Evolutionary conservation across 2,113 vertebrate genomes (phyloP).

Genomic region (Nerophis ophidion): DNA sequence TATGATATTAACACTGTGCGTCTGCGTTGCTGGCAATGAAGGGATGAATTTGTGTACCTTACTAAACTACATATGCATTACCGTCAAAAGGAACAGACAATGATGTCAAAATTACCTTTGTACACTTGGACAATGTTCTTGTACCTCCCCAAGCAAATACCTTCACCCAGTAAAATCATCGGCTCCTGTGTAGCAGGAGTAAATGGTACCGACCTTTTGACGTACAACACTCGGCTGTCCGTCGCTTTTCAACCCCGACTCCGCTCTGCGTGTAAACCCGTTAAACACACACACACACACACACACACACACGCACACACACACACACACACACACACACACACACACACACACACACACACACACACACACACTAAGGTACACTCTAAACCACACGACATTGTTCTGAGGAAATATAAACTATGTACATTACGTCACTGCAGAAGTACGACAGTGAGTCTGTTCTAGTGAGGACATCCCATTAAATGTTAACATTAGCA

Average conservation of each 20-base stretch:
- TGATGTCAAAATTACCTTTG: slow-evolving; percentile 66
- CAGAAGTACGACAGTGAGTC: slow-evolving; percentile 17
- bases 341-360: slow-evolving; percentile 49
- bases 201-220: slow-evolving; percentile 61
- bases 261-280: slow-evolving; percentile 31
- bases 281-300: slow-evolving; percentile 50
- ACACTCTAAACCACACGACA: slow-evolving; percentile 55
- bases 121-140: slow-evolving; percentile 63
- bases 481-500: no score
- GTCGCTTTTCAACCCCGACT: slow-evolving; percentile 13
- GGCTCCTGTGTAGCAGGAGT: slow-evolving; percentile 42
- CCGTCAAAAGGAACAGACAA: slow-evolving; percentile 58
- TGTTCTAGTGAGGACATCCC: not conserved
- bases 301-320: slow-evolving; percentile 51
- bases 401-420: slow-evolving; percentile 47
- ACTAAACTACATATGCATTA: slow-evolving; percentile 68
- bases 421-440: slow-evolving; percentile 63
- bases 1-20: slow-evolving; percentile 56
- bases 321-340: slow-evolving; percentile 51
- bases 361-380: slow-evolving; percentile 50
- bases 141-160: slow-evolving; percentile 59
- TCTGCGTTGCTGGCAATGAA: slow-evolving; percentile 32
- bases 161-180: slow-evolving; percentile 42
- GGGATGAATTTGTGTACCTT: slow-evolving; percentile 66
- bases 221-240: slow-evolving; percentile 26